A percentile compares a stretch with the other conserved stretches of the same genome.
phyloP scores from a whole-genome alignment of 2,797 vertebrate species.

The Lepilemur ruficaudatus region DNA sequence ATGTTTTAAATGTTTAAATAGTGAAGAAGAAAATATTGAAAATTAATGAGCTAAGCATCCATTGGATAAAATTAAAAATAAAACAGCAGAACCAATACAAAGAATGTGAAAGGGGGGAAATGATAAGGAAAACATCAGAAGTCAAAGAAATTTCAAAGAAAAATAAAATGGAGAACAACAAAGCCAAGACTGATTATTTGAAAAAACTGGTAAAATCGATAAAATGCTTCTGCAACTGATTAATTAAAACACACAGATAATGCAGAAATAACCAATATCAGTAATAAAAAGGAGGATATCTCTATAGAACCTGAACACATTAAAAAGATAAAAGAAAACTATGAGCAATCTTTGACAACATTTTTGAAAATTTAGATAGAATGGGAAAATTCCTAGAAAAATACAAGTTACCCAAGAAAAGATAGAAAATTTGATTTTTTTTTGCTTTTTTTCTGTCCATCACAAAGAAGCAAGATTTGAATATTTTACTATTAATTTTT shows the following conservation, averaged over 20 bases:
- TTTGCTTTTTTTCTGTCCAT: too few relatives aligned
- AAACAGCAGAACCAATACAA: not conserved
- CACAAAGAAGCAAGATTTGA: not conserved
- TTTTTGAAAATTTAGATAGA: not conserved
- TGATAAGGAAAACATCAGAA: not conserved
- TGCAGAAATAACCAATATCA: too few relatives aligned
- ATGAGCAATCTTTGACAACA: not conserved
- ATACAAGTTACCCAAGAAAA: not conserved
- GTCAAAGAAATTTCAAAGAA: not conserved
- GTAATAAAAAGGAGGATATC: not conserved
- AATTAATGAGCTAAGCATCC: not conserved
- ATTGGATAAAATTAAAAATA: not conserved
- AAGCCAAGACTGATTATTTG: not conserved
- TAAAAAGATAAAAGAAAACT: not conserved
- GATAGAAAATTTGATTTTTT: not conserved
- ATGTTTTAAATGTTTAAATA: not conserved
- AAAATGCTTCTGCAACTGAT: not conserved
- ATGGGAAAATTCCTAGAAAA: not conserved
- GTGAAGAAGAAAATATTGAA: not conserved
- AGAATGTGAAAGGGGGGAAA: not conserved
- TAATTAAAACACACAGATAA: not conserved
- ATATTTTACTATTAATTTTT: not conserved
- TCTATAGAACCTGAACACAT: not conserved
- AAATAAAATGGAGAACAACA: not conserved
- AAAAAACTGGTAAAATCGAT: not conserved